Conservation (phyloP, 2,888 invertebrate species). For the Lordiphosa fenestrarum region DNA sequence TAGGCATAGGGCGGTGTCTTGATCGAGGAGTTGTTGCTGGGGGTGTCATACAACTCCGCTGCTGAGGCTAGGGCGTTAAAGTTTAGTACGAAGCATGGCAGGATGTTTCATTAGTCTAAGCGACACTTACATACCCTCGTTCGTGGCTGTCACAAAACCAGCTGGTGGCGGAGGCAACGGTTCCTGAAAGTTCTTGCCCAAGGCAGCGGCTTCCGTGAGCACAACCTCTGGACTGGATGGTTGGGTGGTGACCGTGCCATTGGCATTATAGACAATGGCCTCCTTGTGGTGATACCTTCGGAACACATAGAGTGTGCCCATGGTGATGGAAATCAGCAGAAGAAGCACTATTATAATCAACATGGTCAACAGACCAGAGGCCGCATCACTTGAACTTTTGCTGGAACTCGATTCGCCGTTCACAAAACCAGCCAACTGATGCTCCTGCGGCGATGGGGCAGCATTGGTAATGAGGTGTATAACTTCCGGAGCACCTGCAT, state of each 20-base stretch:
- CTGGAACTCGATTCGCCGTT: slow-evolving; percentile 39
- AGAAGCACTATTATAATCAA: slow-evolving; percentile 73
- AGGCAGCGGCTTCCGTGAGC: slow-evolving; percentile 48
- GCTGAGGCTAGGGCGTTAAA: slow-evolving; percentile 44
- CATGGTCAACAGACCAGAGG: slow-evolving; percentile 70
- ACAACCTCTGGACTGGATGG: slow-evolving; percentile 53
- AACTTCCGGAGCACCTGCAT: slow-evolving; percentile 73
- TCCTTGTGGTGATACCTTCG: slow-evolving; percentile 70
- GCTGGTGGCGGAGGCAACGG: slow-evolving; percentile 77
- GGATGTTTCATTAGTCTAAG: neutral
- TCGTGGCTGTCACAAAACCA: slow-evolving; percentile 69
- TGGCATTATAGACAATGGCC: slow-evolving; percentile 56
- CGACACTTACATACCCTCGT: slow-evolving; percentile 79
- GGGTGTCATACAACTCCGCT: slow-evolving; percentile 79
- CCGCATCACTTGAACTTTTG: slow-evolving; percentile 58
- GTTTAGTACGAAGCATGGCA: neutral
- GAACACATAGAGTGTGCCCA: slow-evolving; percentile 77
- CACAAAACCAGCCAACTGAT: slow-evolving; percentile 55
- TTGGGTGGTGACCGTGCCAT: slow-evolving; percentile 50
- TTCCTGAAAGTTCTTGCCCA: slow-evolving; percentile 74
- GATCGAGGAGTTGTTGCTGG: slow-evolving; percentile 77
- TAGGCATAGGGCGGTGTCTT: slow-evolving; percentile 75
- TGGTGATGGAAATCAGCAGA: slow-evolving; percentile 69
- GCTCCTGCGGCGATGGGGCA: slow-evolving; percentile 41
- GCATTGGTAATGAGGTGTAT: slow-evolving; percentile 78